A percentile compares a stretch with the other conserved stretches of the same genome.
Conservation (phyloP, 2,888 invertebrate species). For the Cylloceria caligata region DNA sequence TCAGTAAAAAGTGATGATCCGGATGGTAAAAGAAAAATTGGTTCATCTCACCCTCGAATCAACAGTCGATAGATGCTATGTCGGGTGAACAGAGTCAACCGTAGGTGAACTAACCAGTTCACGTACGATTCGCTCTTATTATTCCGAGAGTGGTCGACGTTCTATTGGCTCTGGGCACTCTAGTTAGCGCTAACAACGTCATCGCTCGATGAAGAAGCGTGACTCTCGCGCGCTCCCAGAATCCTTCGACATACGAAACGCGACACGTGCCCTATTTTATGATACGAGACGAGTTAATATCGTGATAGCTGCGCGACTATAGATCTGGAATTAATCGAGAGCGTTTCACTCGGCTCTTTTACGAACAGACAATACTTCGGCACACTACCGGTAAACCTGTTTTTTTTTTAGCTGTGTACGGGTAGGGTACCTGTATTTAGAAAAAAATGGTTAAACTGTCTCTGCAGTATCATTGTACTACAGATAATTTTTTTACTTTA, state of each 20-base stretch:
- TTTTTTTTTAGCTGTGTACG: no score
- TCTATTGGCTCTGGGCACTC: conserved; percentile 62
- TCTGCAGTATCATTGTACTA: no score
- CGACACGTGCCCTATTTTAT: conserved; percentile 21
- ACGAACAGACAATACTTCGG: not conserved
- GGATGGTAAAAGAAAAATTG: conserved; percentile 3
- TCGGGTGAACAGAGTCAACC: not conserved
- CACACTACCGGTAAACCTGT: not conserved
- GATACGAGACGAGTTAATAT: not conserved
- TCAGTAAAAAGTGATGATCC: conserved; percentile 11
- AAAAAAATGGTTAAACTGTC: no score
- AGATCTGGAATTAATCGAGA: conserved; percentile 16
- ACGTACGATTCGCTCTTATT: conserved; percentile 67
- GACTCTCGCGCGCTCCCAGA: conserved; percentile 24
- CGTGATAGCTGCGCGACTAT: conserved; percentile 6
- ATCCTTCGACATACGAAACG: conserved; percentile 22
- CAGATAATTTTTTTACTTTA: no score
- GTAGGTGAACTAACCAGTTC: conserved; percentile 63
- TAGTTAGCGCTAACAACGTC: conserved; percentile 69
- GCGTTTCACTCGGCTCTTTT: not conserved
- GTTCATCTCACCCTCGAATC: conserved; percentile 4
- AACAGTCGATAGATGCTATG: conserved; percentile 8
- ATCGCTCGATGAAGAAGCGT: conserved; percentile 62
- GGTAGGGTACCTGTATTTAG: no score
- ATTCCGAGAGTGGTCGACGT: conserved; percentile 60